These are phyloP conservation scores for Tridacna crocea DNA, from an alignment of 2,888 invertebrate genomes.

Conservation along the genomic window DNA sequence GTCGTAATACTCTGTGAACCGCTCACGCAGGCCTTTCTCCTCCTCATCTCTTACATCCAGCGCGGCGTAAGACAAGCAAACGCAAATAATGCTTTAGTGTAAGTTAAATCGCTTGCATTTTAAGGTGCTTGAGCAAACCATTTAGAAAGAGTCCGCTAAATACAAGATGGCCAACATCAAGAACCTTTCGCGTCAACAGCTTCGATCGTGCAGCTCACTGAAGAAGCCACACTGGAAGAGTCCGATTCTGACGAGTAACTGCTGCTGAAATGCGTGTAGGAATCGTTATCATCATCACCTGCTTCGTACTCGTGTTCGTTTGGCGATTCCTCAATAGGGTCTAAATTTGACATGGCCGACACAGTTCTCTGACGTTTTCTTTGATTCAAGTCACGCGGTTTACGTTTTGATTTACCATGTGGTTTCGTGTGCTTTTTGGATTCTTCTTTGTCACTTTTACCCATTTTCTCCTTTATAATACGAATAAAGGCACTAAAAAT, in stretches of 20 bases:
- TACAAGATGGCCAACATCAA: constrained; percentile 41
- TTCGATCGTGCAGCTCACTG: constrained; percentile 50
- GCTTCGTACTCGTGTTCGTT: constrained; percentile 77
- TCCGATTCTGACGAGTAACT: constrained; percentile 64
- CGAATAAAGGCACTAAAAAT: constrained; percentile 75
- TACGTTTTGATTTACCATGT: constrained; percentile 76
- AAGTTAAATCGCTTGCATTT: background rate
- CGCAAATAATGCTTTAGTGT: background rate
- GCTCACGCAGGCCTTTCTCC: background rate
- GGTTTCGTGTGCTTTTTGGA: constrained; percentile 41
- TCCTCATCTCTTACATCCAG: constrained; percentile 3
- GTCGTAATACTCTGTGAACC: constrained; percentile 2
- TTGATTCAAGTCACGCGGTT: constrained; percentile 71
- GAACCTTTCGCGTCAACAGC: constrained; percentile 32
- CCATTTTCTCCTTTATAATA: constrained; percentile 72
- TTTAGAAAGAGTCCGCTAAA: constrained; percentile 4
- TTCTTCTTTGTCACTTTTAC: constrained; percentile 55
- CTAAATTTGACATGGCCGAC: constrained; percentile 79
- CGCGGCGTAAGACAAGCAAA: constrained; percentile 8
- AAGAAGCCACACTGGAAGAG: constrained; percentile 54
- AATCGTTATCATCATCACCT: constrained; percentile 68
- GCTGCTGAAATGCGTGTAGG: constrained; percentile 74
- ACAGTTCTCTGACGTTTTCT: constrained; percentile 79
- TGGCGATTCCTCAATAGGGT: constrained; percentile 80
- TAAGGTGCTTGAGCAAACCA: constrained; percentile 23